Evolutionary conservation across 2,888 invertebrate species (phyloP), one percentile per base, ranked within the genome.

Genomic region (Mimachlamys varia): DNA sequence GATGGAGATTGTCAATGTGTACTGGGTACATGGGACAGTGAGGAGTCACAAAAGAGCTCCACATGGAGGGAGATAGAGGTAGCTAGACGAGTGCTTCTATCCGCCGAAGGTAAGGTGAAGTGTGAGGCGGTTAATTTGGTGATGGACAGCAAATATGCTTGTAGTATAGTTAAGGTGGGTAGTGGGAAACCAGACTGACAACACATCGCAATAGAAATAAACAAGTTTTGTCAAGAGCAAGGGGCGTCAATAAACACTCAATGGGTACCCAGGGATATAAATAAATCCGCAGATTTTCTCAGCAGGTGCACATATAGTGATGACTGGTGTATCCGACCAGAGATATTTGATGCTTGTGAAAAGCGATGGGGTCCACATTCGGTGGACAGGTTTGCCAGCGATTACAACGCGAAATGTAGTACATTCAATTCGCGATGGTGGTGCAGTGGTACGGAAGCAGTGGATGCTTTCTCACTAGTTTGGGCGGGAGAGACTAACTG

Each of bases 351-450:
- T 55, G 22, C 15, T 91, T 22, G 50, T 50, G 15, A 91, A 33
- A 50, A 58, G 22, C 19, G 37, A 5, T 91, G 91, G 88, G 89
- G 88, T 15, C 50, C 37, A 37, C 58, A 88, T 76, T 27, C 88
- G n/a, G 87, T 91, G 4, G 89, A 89, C 22, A 88, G 91, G 37
- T 91, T 91, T 87, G 87, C 88, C 19, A 0, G 38, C 37, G 58
- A 91, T 89, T 89, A 89, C 38, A 91, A 90, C 88, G 87, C 22
- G 53, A 91, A 89, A 76, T 89, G 91, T 33, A 27, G 38, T 33
- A 88, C 10, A 27, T 90, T 90, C 87, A 90, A 76, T 53, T 90
- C 90, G 15, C 17, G 44, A 19, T 38, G 88, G 33, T 90, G 90
- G 90, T 90, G 44, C 33, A 38, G 62, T 3, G 89, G 90, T 33